Conservation (phyloP, 2,797 vertebrate genomes). For the Ctenochaetus hawaiiensis region DNA sequence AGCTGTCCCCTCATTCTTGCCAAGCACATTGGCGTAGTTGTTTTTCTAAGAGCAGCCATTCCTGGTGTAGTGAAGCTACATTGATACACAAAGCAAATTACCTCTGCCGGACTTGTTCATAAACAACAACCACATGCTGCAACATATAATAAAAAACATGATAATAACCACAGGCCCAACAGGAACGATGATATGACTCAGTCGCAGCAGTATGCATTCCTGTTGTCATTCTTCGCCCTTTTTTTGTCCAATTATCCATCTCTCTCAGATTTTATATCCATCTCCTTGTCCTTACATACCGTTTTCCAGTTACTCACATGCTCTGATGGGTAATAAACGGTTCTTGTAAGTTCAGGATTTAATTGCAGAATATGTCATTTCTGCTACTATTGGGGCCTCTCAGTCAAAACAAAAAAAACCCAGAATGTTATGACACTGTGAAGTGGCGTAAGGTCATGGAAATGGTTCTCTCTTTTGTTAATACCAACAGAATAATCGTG, state of each 20-base stretch:
- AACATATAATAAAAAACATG: constrained; percentile 75
- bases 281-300: background rate
- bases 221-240: constrained; percentile 77
- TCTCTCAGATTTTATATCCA: background rate
- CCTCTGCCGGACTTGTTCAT: constrained; percentile 68
- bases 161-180: constrained; percentile 68
- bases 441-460: background rate
- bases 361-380: background rate
- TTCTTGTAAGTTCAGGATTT: background rate
- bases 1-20: constrained; percentile 52
- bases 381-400: background rate
- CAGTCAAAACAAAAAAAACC: background rate
- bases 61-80: constrained; percentile 45
- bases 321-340: background rate
- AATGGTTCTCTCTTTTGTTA: background rate
- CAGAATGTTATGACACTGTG: background rate
- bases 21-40: constrained; percentile 65
- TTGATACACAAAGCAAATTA: constrained; percentile 73
- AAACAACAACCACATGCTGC: constrained; percentile 78
- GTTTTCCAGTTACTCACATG: background rate
- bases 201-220: constrained; percentile 83
- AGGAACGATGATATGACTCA: constrained; percentile 77
- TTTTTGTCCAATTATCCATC: constrained; percentile 80
- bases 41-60: constrained; percentile 63
- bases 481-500: background rate